A percentile compares a stretch with the other conserved stretches of the same genome.
Evolutionary conservation across 2,888 invertebrate genomes (phyloP).

Genomic region (Stegana nigrithorax): DNA sequence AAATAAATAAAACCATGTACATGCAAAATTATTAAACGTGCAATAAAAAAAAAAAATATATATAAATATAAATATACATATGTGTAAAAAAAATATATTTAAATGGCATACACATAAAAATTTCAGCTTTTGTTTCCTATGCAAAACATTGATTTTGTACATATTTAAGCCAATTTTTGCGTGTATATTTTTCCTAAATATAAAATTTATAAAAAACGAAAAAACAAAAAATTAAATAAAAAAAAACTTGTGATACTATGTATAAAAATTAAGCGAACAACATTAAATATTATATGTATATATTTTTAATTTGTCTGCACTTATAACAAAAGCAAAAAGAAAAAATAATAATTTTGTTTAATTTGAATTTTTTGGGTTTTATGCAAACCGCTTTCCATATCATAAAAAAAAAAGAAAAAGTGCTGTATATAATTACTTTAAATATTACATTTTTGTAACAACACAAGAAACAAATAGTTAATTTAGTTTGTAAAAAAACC

Average conservation of each 20-base stretch:
- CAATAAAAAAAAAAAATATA: slow-evolving; percentile 30
- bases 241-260: slow-evolving; percentile 59
- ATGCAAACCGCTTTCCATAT: slow-evolving; percentile 57
- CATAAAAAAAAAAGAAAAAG: slow-evolving; percentile 34
- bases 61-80: slow-evolving; percentile 23
- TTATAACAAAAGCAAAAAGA: too few species aligned
- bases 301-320: background rate
- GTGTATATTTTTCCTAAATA: slow-evolving; percentile 7
- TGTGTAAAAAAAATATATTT: slow-evolving; percentile 23
- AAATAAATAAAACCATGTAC: slow-evolving; percentile 22
- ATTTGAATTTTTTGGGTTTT: background rate
- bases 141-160: slow-evolving; percentile 16
- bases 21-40: slow-evolving; percentile 30
- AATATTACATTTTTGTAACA: too few species aligned
- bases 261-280: slow-evolving; percentile 41
- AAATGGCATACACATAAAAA: background rate
- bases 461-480: slow-evolving; percentile 41
- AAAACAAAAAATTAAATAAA: slow-evolving; percentile 29
- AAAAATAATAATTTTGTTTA: background rate
- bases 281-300: background rate
- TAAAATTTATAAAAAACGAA: slow-evolving; percentile 4
- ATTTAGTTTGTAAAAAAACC: slow-evolving; percentile 47
- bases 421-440: slow-evolving; percentile 8
- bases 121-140: slow-evolving; percentile 11
- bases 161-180: background rate